Evolutionary conservation across 2,888 invertebrate species (phyloP).

Genomic region (Piscicola geometra): DNA sequence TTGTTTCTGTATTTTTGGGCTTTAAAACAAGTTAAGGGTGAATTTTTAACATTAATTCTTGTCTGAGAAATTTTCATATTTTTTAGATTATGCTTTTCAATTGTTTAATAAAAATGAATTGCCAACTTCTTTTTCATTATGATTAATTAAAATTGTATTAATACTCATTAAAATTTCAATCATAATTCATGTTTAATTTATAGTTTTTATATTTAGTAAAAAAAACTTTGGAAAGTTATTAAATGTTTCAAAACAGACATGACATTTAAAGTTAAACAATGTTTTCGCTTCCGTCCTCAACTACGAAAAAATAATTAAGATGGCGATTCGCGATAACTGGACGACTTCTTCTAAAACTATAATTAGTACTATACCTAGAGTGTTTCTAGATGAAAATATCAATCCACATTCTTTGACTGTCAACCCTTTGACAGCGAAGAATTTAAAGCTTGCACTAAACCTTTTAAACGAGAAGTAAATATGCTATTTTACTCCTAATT

Average conservation of each 20-base stretch:
- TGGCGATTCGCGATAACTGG: background rate
- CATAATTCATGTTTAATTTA: no score
- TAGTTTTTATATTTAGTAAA: no score
- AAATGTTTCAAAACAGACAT: background rate
- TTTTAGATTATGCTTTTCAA: no score
- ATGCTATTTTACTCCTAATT: background rate
- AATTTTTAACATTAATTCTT: no score
- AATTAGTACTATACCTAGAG: conserved; percentile 5
- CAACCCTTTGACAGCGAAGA: background rate
- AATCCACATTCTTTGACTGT: background rate
- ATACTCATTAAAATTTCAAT: no score
- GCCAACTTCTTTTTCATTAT: no score
- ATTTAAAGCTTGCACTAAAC: background rate
- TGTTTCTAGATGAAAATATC: conserved; percentile 9
- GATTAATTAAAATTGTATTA: no score
- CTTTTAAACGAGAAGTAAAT: background rate
- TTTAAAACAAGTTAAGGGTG: no score
- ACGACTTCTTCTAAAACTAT: conserved; percentile 3
- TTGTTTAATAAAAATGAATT: no score
- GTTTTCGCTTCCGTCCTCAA: conserved; percentile 13
- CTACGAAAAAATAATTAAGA: conserved; percentile 10
- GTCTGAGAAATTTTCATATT: no score
- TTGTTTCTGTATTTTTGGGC: no score
- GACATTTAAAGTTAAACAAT: background rate
- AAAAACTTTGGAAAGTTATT: no score